Percentiles rank a stretch among this genome's conserved stretches.
phyloP scores from a whole-genome alignment of 2,888 invertebrate genomes.

The Metopia argyrocephala region DNA sequence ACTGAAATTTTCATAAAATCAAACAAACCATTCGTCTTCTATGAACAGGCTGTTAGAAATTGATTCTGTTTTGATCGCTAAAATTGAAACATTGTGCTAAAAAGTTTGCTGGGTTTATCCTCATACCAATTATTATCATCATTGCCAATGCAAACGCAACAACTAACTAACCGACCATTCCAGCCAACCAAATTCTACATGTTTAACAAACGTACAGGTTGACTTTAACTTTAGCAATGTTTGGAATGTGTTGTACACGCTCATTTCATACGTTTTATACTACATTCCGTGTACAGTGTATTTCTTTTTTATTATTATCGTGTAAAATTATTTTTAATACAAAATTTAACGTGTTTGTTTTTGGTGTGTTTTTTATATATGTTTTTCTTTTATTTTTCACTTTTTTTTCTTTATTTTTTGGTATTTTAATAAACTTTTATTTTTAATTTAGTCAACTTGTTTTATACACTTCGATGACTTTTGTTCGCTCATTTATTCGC shows the following conservation, averaged over 20 bases:
- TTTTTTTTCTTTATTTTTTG: constrained; percentile 58
- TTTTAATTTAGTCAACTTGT: constrained; percentile 76
- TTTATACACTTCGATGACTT: constrained; percentile 15
- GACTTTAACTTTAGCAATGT: constrained; percentile 49
- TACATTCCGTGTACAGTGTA: constrained; percentile 33
- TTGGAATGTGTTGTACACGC: constrained; percentile 53
- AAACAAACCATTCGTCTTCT: too few relatives aligned
- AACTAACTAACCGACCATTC: constrained; percentile 33
- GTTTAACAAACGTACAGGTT: constrained; percentile 58
- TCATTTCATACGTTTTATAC: constrained; percentile 31
- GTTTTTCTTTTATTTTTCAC: constrained; percentile 7
- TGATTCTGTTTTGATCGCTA: too few relatives aligned
- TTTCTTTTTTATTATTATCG: constrained; percentile 22
- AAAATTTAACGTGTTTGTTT: constrained; percentile 44
- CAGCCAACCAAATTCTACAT: constrained; percentile 51
- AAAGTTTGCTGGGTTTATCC: constrained; percentile 17
- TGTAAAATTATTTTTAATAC: constrained; percentile 16
- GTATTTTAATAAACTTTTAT: constrained; percentile 75
- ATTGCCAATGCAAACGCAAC: constrained; percentile 5
- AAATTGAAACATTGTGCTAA: too few relatives aligned
- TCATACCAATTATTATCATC: constrained; percentile 31
- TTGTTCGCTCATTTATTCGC: not conserved
- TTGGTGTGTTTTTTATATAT: too few relatives aligned
- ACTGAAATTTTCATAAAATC: too few relatives aligned
- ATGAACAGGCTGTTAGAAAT: too few relatives aligned